Conservation (phyloP, 2,888 invertebrate genomes). For the Drosophila neutralis region DNA sequence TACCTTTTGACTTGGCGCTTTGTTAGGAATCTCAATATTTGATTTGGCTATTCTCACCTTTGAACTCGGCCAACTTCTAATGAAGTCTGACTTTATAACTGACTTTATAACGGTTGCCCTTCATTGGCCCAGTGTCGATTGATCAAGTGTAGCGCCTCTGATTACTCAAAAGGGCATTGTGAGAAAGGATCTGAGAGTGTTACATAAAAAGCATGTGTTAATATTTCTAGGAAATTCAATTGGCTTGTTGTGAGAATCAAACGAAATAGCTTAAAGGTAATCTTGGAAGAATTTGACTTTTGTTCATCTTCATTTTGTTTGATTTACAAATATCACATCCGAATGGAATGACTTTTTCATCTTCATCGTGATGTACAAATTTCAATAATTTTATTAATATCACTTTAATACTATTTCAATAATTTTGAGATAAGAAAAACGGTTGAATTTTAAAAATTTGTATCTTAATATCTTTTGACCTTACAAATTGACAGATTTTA, state of each 20-base stretch:
- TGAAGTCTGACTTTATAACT: slow-evolving; percentile 57
- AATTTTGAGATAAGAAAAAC: too few species aligned
- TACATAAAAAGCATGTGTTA: background rate
- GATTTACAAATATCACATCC: too few species aligned
- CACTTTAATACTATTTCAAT: too few species aligned
- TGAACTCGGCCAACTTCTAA: slow-evolving; percentile 70
- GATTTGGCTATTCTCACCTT: slow-evolving; percentile 69
- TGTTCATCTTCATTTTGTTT: too few species aligned
- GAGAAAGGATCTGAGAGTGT: slow-evolving; percentile 21
- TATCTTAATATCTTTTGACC: too few species aligned
- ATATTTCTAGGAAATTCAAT: slow-evolving; percentile 30
- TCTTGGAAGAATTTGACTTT: background rate
- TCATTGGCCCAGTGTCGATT: background rate
- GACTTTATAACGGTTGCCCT: slow-evolving; percentile 46
- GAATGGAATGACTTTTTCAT: background rate
- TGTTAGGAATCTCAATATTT: slow-evolving; percentile 68
- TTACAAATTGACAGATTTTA: background rate
- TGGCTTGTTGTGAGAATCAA: slow-evolving; percentile 1
- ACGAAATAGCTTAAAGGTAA: background rate
- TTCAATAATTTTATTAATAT: too few species aligned
- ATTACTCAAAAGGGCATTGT: slow-evolving; percentile 12
- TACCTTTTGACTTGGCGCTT: slow-evolving; percentile 66
- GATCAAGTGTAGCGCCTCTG: slow-evolving; percentile 48
- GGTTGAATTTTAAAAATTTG: too few species aligned
- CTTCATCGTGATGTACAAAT: too few species aligned